Evolutionary conservation across 2,113 vertebrate genomes (phyloP).

Genomic region (Eulemur rufifrons): DNA sequence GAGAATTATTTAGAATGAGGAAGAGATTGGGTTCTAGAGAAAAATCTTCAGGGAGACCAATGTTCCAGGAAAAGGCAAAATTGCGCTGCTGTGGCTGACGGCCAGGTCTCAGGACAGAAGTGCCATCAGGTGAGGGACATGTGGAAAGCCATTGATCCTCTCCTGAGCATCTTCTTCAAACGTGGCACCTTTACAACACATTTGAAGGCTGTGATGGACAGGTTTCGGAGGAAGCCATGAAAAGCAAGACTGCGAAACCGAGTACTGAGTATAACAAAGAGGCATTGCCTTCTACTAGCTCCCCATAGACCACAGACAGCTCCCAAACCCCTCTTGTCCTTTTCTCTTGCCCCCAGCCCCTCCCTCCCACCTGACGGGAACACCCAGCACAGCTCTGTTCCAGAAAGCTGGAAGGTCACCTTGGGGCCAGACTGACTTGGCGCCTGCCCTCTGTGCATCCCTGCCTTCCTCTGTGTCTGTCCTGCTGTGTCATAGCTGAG

Average conservation of each 20-base stretch:
- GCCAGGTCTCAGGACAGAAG: background rate
- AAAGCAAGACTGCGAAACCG: background rate
- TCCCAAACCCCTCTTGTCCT: too few relatives aligned
- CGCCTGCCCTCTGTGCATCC: background rate
- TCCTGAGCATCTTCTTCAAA: background rate
- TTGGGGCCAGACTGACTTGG: background rate
- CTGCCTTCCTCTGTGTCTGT: background rate
- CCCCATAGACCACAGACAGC: background rate
- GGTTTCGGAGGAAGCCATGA: background rate
- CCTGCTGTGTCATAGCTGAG: too few relatives aligned
- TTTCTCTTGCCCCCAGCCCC: background rate
- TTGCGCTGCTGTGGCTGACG: background rate
- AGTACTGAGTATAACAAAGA: fast-evolving
- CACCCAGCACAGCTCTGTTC: background rate
- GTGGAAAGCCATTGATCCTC: background rate
- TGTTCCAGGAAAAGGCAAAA: background rate
- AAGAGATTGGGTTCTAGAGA: background rate
- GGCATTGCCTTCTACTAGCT: background rate
- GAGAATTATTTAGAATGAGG: background rate
- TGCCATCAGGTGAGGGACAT: background rate
- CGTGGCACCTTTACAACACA: background rate
- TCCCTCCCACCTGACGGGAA: background rate
- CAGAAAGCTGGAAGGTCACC: background rate
- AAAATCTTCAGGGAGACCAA: background rate
- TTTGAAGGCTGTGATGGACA: background rate